These are phyloP conservation scores for Tupiocoris notatus DNA, from an alignment of 2,888 invertebrate species.

Conservation along the genomic window DNA sequence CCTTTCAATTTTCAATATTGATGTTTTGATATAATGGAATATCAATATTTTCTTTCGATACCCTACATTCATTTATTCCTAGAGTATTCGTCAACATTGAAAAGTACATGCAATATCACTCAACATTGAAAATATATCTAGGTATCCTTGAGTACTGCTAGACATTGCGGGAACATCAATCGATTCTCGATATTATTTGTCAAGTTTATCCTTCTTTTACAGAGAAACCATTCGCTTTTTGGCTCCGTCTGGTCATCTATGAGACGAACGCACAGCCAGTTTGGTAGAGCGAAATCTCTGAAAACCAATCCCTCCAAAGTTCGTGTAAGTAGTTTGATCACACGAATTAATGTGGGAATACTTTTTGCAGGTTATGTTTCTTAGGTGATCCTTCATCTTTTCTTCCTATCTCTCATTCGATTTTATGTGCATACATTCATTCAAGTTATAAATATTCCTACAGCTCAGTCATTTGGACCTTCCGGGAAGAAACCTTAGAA, in stretches of 20 bases:
- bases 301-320: constrained; percentile 61
- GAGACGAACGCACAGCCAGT: constrained; percentile 65
- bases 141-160: too few relatives aligned
- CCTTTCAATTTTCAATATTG: too few relatives aligned
- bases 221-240: constrained; percentile 95
- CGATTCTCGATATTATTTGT: too few relatives aligned
- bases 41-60: too few relatives aligned
- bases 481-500: constrained; percentile 53
- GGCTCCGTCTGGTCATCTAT: constrained; percentile 96
- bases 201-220: too few relatives aligned
- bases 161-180: too few relatives aligned
- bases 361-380: neutral
- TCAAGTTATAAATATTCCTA: constrained; percentile 44
- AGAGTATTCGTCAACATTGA: too few relatives aligned
- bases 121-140: too few relatives aligned
- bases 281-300: constrained; percentile 61
- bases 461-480: constrained; percentile 53
- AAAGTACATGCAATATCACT: too few relatives aligned
- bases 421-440: constrained; percentile 1
- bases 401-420: neutral
- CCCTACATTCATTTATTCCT: too few relatives aligned
- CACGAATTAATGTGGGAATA: neutral
- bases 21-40: too few relatives aligned
- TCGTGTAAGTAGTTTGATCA: constrained; percentile 3
- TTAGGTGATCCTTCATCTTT: neutral